phyloP scores from a whole-genome alignment of 2,113 vertebrate genomes.

The Physeter macrocephalus region DNA sequence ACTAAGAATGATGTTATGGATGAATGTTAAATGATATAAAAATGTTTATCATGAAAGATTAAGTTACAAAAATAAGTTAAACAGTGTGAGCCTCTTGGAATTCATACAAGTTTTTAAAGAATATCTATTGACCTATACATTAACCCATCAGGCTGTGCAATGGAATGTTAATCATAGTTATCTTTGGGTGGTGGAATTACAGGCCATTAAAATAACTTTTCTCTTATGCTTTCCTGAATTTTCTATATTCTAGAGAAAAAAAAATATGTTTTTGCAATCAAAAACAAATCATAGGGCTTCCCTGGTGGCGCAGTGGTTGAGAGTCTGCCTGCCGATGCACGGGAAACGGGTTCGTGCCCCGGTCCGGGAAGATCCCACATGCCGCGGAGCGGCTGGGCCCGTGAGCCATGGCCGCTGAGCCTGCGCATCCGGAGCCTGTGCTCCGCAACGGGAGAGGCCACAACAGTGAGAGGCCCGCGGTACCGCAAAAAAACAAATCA shows the following conservation, averaged over 20 bases:
- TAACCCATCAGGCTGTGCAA: neutral
- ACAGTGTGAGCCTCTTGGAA: neutral
- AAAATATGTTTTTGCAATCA: neutral
- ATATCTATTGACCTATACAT: neutral
- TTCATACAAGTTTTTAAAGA: neutral
- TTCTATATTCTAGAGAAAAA: neutral
- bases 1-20: neutral
- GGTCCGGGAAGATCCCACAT: too few relatives aligned
- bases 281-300: slow-evolving; percentile 11
- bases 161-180: neutral
- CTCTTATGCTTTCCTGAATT: neutral
- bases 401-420: too few relatives aligned
- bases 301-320: too few relatives aligned
- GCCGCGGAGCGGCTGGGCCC: too few relatives aligned
- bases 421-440: too few relatives aligned
- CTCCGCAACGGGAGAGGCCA: too few relatives aligned
- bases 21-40: neutral
- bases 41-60: neutral
- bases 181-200: neutral
- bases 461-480: too few relatives aligned
- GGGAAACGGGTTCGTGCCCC: too few relatives aligned
- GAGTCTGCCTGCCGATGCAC: too few relatives aligned
- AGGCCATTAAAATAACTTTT: neutral
- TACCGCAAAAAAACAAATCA: too few relatives aligned
- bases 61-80: neutral